Evolutionary conservation across 2,113 vertebrate genomes (phyloP).

Genomic region (Donacobius atricapilla): DNA sequence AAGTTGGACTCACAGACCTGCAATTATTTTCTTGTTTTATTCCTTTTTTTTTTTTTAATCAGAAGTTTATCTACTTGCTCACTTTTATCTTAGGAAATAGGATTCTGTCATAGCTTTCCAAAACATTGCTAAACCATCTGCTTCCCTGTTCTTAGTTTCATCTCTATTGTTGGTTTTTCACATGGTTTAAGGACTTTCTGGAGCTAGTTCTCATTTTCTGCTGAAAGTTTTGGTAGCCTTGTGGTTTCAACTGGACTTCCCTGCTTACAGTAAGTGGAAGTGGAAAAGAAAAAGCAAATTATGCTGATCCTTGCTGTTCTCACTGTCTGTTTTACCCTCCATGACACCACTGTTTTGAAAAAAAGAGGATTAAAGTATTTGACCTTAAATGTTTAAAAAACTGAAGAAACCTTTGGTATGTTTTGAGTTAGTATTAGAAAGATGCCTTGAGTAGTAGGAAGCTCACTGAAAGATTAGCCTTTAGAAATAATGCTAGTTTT

Average conservation of each 20-base stretch:
- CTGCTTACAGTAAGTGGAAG: neutral
- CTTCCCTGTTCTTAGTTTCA: neutral
- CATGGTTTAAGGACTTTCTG: neutral
- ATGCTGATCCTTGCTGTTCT: neutral
- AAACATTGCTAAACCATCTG: neutral
- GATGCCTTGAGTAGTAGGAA: neutral
- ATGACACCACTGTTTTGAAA: neutral
- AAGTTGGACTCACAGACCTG: neutral
- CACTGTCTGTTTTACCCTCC: rapidly evolving
- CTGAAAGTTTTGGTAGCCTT: neutral
- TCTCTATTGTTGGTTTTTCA: neutral
- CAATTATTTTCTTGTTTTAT: neutral
- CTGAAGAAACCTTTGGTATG: neutral
- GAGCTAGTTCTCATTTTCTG: neutral
- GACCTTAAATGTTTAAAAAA: neutral
- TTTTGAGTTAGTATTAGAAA: neutral
- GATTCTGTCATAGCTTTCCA: neutral
- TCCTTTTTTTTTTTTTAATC: neutral
- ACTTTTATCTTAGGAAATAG: neutral
- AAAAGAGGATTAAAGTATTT: neutral
- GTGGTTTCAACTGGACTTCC: neutral
- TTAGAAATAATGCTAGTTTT: neutral
- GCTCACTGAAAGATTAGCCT: neutral
- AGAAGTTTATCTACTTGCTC: neutral
- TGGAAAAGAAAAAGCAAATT: neutral